Conservation (phyloP, 2,113 vertebrate genomes). For the Brachyhypopomus gauderio region DNA sequence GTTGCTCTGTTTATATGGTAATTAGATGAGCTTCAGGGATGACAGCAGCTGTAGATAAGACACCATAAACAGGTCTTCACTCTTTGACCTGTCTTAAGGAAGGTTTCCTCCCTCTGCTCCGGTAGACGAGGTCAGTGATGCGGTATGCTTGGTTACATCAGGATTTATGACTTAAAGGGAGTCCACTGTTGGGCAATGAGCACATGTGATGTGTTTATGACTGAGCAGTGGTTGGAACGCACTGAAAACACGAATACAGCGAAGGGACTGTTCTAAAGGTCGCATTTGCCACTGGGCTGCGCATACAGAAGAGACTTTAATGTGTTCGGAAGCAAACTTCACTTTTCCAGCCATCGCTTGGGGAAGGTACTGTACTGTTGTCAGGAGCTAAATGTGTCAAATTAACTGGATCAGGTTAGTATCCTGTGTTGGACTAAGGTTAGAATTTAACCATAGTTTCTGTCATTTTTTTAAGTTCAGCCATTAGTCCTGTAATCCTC, state of each 20-base stretch:
- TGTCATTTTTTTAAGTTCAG: neutral
- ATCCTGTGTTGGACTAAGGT: too few relatives aligned
- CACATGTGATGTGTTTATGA: conserved; percentile 15
- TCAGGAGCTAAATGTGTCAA: neutral
- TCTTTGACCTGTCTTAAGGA: neutral
- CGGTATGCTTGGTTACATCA: conserved; percentile 9
- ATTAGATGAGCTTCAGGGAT: conserved; percentile 12
- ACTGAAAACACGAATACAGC: conserved; percentile 19
- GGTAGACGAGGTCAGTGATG: conserved; percentile 33
- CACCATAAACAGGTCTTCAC: conserved; percentile 36
- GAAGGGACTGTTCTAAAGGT: neutral
- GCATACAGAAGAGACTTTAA: neutral
- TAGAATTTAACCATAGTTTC: too few relatives aligned
- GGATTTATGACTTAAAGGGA: conserved; percentile 43
- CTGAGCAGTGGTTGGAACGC: conserved; percentile 19
- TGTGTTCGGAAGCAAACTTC: neutral
- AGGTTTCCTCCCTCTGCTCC: neutral
- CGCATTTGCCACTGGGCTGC: neutral
- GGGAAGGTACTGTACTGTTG: neutral
- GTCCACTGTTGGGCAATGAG: conserved; percentile 39
- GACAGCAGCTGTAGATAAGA: conserved; percentile 36
- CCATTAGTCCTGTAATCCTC: neutral
- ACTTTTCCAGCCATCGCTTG: neutral
- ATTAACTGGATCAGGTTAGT: neutral
- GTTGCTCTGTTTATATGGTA: conserved; percentile 16